Conservation (phyloP, 2,113 vertebrate genomes). For the Hassar affinis region DNA sequence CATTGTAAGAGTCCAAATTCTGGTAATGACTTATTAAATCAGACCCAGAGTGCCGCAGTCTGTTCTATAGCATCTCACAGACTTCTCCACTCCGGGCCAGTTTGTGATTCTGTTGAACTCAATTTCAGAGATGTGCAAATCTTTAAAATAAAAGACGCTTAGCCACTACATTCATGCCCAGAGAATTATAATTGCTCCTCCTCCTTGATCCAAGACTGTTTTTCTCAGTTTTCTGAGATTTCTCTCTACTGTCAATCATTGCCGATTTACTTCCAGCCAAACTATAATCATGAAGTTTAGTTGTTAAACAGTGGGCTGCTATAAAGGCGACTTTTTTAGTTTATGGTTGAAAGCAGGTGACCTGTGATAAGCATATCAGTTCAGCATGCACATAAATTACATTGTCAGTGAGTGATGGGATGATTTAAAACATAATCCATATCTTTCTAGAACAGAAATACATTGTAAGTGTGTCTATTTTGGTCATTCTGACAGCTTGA, state of each 20-base stretch:
- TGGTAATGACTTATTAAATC: conserved; percentile 49
- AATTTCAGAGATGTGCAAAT: conserved; percentile 56
- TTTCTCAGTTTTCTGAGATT: conserved; percentile 6
- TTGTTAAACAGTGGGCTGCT: neutral
- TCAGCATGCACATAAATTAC: neutral
- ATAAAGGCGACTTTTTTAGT: neutral
- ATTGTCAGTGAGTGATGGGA: neutral
- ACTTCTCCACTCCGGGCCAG: conserved; percentile 29
- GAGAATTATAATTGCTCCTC: conserved; percentile 16
- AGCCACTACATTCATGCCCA: conserved; percentile 31
- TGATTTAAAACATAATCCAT: neutral
- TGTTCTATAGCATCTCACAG: conserved; percentile 6
- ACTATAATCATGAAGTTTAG: conserved; percentile 6
- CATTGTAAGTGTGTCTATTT: neutral
- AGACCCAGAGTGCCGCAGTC: conserved; percentile 30
- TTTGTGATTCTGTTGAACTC: conserved; percentile 56
- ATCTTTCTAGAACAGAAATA: neutral
- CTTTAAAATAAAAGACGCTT: conserved; percentile 34
- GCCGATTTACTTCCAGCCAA: neutral
- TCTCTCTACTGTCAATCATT: neutral
- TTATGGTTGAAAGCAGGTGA: neutral
- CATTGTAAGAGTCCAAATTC: conserved; percentile 11
- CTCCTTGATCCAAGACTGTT: conserved; percentile 11
- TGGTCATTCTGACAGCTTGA: conserved; percentile 12
- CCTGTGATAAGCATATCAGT: neutral